phyloP scores from a whole-genome alignment of 2,797 vertebrate genomes.

The Leptatherina wallacei region DNA sequence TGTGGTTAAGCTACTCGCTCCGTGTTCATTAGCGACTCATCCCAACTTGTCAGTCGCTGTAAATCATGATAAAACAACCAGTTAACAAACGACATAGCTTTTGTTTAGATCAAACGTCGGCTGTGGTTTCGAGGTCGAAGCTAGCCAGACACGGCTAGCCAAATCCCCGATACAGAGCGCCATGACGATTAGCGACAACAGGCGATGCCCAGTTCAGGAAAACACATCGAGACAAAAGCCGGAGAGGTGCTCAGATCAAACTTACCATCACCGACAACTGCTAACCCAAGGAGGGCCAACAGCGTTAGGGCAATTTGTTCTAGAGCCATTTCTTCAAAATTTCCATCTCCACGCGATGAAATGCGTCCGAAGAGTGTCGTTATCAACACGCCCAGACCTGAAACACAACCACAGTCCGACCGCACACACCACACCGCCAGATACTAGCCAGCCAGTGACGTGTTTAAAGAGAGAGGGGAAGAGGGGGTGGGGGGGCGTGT shows the following conservation, averaged over 20 bases:
- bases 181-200: conserved; percentile 82
- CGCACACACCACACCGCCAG: conserved; percentile 73
- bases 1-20: conserved; percentile 62
- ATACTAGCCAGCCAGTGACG: conserved; percentile 70
- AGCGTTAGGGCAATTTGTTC: conserved; percentile 68
- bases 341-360: conserved; percentile 83
- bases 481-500: conserved; percentile 57
- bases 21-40: conserved; percentile 15
- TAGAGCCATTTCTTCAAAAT: conserved; percentile 80
- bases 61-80: conserved; percentile 1
- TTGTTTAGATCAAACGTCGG: not conserved
- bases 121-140: conserved; percentile 52
- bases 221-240: conserved; percentile 75
- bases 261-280: conserved; percentile 79
- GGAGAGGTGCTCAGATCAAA: conserved; percentile 62
- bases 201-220: conserved; percentile 76
- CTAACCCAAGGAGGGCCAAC: conserved; percentile 75
- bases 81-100: not conserved
- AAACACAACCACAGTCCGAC: conserved; percentile 81
- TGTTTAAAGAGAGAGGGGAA: conserved; percentile 68
- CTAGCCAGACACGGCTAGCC: conserved; percentile 64
- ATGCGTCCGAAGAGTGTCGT: conserved; percentile 73
- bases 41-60: not conserved
- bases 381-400: conserved; percentile 76
- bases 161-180: conserved; percentile 73